Base-by-base conservation (phyloP, 2,888 invertebrate genomes). In the Agapostemon virescens region DNA sequence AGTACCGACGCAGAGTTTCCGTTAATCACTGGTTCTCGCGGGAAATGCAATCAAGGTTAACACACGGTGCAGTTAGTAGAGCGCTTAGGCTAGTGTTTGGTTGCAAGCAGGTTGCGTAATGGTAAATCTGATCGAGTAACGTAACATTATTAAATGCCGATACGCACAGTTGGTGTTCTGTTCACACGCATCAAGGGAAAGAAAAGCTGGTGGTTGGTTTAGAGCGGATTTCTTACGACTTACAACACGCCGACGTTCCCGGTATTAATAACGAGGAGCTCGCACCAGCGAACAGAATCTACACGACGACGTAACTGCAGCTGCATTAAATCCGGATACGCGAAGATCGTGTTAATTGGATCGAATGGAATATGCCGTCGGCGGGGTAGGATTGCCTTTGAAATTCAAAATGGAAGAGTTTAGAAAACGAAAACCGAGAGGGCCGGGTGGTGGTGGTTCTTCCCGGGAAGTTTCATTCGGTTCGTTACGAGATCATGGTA, bases 141-240 rank as follows among this genome's bases (percentile, higher is more conserved):
- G n/a, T 49, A 49, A 49, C 66, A 38, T 73, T 76, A 82, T 77
- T 74, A 63, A 69, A 70, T 55, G 68, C 66, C n/a, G 66, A 3
- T 63, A 77, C 64, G 64, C 64, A 84, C 82, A 84, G 76, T 72
- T 64, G 63, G 52, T 42, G 61, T 66, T 74, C 69, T 84, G 85
- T 84, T 80, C 78, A 68, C 78, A 63, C 61, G 81, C 82, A 67
- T 13, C 68, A 63, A 36, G 49, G 74, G 77, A 69, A 84, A 69
- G 61, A 77, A 81, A 77, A 74, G 61, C 45, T 76, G 66, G 63
- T 49, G 49, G 49, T n/a, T 49, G 49, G n/a, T 49, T 3, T 49
- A n/a, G n/a, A 55, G 69, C 20, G 23, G n/a, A 61, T 42, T 70
- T 71, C 76, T 69, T 71, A n/a, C 49, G 42, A 30, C 64, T 49